Evolutionary conservation across 2,888 invertebrate species (phyloP).

Genomic region (Yponomeuta cagnagella): DNA sequence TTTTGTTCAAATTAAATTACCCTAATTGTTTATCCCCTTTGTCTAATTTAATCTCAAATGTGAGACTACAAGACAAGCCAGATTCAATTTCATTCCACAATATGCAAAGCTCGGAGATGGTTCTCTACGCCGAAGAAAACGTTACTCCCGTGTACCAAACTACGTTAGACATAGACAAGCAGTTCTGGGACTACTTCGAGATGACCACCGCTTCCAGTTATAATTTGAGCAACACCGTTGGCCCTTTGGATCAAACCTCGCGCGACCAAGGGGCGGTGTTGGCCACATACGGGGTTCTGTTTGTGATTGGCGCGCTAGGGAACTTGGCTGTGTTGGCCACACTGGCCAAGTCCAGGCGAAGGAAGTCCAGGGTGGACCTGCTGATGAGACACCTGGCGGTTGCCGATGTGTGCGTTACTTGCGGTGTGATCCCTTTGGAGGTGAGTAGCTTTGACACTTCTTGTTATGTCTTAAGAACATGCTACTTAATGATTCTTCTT

Average conservation of each 20-base stretch:
- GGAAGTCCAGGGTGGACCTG: conserved; percentile 84
- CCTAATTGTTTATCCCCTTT: too few species aligned
- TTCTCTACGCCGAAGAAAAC: conserved; percentile 6
- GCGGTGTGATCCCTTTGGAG: conserved; percentile 85
- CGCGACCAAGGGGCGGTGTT: conserved; percentile 61
- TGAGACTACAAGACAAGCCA: too few species aligned
- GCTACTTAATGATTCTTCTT: too few species aligned
- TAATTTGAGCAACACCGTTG: conserved; percentile 16
- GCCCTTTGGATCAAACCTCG: conserved; percentile 26
- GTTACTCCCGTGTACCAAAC: neutral
- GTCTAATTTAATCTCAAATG: too few species aligned
- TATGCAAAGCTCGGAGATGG: neutral
- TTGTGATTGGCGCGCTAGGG: conserved; percentile 80
- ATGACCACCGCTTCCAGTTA: conserved; percentile 22
- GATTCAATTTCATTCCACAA: too few species aligned
- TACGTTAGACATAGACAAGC: conserved; percentile 31
- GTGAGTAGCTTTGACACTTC: conserved; percentile 44
- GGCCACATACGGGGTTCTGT: conserved; percentile 77
- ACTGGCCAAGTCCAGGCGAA: conserved; percentile 76
- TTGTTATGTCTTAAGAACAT: too few species aligned
- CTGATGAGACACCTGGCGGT: conserved; percentile 86
- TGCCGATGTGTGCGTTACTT: conserved; percentile 88
- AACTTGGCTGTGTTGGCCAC: conserved; percentile 83
- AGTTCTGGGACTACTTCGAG: conserved; percentile 62
- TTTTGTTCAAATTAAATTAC: too few species aligned